A percentile compares a stretch with the other conserved stretches of the same genome.
Conservation (phyloP, 2,888 invertebrate genomes). For the Phortica okadai region DNA sequence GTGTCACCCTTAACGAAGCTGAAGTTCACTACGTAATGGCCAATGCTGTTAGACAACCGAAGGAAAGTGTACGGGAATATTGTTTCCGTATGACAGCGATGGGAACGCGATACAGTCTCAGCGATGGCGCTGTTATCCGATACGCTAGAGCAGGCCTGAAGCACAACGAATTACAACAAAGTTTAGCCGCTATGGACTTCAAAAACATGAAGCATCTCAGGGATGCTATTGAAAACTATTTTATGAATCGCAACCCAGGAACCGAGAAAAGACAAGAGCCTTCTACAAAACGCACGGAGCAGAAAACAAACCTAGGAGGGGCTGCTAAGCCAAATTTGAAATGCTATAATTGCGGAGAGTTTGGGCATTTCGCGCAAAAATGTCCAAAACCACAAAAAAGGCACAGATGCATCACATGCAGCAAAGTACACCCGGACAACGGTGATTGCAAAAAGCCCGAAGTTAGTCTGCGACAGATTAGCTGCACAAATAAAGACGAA, state of each 20-base stretch:
- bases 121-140: slow-evolving; percentile 32
- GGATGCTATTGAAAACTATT: slow-evolving; percentile 29
- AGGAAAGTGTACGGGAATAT: slow-evolving; percentile 29
- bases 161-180: slow-evolving; percentile 32
- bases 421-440: slow-evolving; percentile 36
- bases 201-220: slow-evolving; percentile 29
- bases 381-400: slow-evolving; percentile 33
- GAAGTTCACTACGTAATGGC: too few species aligned
- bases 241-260: slow-evolving; percentile 31
- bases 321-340: too few species aligned
- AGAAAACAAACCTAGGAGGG: background rate
- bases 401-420: slow-evolving; percentile 35
- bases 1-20: slow-evolving; percentile 33
- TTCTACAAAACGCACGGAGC: background rate
- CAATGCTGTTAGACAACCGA: slow-evolving; percentile 32
- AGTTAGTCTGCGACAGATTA: too few species aligned
- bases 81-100: slow-evolving; percentile 37
- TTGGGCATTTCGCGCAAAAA: slow-evolving; percentile 29
- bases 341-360: too few species aligned
- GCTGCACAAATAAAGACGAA: slow-evolving; percentile 27
- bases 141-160: slow-evolving; percentile 36
- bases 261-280: slow-evolving; percentile 4
- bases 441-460: slow-evolving; percentile 35
- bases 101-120: slow-evolving; percentile 33
- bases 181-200: slow-evolving; percentile 28